Evolutionary conservation across 2,113 vertebrate genomes (phyloP), one percentile per base, ranked within the genome.

Genomic region (Heloderma charlesbogerti): DNA sequence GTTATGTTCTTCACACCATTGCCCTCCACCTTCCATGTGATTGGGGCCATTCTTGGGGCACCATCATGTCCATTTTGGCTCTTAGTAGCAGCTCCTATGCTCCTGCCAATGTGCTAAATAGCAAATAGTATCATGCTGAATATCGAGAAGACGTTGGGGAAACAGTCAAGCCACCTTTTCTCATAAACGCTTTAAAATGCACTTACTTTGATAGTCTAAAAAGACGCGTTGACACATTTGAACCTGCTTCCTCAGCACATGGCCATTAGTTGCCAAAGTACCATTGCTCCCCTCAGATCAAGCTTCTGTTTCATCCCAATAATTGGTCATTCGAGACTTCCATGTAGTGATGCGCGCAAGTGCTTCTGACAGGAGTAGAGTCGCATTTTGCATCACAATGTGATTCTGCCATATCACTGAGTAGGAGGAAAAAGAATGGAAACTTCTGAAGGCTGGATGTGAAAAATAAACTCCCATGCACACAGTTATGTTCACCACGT

Each of bases 241-340:
- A 0, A 63, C 8, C 0, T 60, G 40, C 2, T 88, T 93, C 71
- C 15, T 13, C 90, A 51, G 9, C 34, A 93, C 92, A 37, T 90
- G 63, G 54, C 27, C 37, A 75, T 63, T 78, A 96, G 81, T 84
- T 95, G 87, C 78, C 83, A 90, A 20, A 63, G 85, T 85, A 92
- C 0, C 93, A 9, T 63, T 91, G 4, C 88, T 92, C 93, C 31
- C 79, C 93, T 79, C 83, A 94, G 88, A 94, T 54, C 3, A 0
- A 34, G 15, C 48, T 37, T 87, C 69, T 78, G 48, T 94, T 93
- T 95, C 10, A 31, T 37, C 89, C 45, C 0, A 4, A 9, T 94
- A 86, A 94, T 93, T 95, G 84, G 88, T 75, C 77, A 57, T 89
- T 78, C 89, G 92, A 77, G 88, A 93, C 45, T 94, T 85, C 75